phyloP scores from a whole-genome alignment of 1,140 invertebrate genomes.

The Gonatopus flavifemur region DNA sequence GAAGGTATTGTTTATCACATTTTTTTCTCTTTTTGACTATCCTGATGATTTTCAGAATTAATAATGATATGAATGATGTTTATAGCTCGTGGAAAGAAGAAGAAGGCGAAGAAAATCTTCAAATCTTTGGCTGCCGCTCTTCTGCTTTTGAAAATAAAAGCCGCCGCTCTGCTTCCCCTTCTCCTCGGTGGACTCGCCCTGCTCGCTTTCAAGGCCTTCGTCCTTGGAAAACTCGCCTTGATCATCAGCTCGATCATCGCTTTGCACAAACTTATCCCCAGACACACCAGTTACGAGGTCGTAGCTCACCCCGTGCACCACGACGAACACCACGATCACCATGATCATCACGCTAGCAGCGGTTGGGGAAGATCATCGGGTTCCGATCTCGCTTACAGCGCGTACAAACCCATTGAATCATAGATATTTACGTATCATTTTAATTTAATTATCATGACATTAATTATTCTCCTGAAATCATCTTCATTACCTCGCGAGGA shows the following conservation, averaged over 20 bases:
- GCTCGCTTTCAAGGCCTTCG: conserved; percentile 79
- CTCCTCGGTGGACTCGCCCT: conserved; percentile 75
- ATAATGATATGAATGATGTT: conserved; percentile 2
- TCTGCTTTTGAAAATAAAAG: conserved; percentile 76
- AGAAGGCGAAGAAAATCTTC: conserved; percentile 68
- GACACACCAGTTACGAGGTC: conserved; percentile 70
- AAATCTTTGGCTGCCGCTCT: conserved; percentile 68
- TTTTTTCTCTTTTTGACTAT: background rate
- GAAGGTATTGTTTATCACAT: conserved; percentile 61
- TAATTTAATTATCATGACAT: no score
- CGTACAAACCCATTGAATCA: conserved; percentile 52
- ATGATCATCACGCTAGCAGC: conserved; percentile 49
- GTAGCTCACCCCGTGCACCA: conserved; percentile 49
- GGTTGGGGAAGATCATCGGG: conserved; percentile 52
- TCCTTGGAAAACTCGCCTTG: conserved; percentile 78
- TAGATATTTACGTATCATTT: conserved; percentile 15
- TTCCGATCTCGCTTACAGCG: conserved; percentile 51
- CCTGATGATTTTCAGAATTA: background rate
- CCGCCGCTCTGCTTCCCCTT: conserved; percentile 74
- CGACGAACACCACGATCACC: conserved; percentile 49
- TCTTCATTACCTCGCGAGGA: no score
- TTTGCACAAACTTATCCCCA: conserved; percentile 76
- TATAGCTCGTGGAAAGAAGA: conserved; percentile 64
- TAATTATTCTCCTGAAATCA: no score
- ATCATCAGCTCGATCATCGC: conserved; percentile 74